Evolutionary conservation across 2,113 vertebrate species (phyloP).

Genomic region (Heterotis niloticus): DNA sequence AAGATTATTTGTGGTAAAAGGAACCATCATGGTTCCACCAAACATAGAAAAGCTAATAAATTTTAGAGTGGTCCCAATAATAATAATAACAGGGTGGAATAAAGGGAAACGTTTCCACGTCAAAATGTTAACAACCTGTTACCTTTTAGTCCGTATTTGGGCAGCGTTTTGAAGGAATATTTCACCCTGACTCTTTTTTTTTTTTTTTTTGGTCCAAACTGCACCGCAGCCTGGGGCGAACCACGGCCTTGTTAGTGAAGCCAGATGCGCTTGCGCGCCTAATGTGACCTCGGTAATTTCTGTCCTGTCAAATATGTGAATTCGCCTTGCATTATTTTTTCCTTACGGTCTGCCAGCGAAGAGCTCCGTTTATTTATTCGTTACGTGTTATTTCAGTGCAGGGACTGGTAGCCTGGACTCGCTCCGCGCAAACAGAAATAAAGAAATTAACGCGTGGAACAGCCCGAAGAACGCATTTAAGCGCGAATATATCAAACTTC

Average conservation of each 20-base stretch:
- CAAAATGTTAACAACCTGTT: background rate
- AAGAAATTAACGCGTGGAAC: too few species aligned
- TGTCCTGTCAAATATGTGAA: conserved; percentile 31
- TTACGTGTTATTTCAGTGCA: conserved; percentile 26
- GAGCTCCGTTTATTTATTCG: conserved; percentile 20
- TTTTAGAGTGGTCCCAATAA: too few species aligned
- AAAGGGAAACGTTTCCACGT: background rate
- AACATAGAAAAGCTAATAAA: too few species aligned
- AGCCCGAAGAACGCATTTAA: too few species aligned
- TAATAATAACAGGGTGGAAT: too few species aligned
- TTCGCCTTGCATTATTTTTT: conserved; percentile 29
- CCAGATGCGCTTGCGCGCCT: conserved; percentile 28
- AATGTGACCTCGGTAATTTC: conserved; percentile 36
- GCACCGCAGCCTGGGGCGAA: conserved; percentile 2
- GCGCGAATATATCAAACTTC: too few species aligned
- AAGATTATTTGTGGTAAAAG: too few species aligned
- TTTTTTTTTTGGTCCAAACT: background rate
- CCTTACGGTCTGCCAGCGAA: conserved; percentile 26
- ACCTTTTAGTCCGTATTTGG: too few species aligned
- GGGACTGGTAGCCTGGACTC: conserved; percentile 17
- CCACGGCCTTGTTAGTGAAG: conserved; percentile 19
- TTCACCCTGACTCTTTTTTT: conserved; percentile 13
- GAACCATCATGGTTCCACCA: too few species aligned
- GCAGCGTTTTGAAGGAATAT: background rate
- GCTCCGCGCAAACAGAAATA: background rate